A percentile compares a stretch with the other conserved stretches of the same genome.
Evolutionary conservation across 2,888 invertebrate genomes (phyloP).

Genomic region (Junonia oenone): DNA sequence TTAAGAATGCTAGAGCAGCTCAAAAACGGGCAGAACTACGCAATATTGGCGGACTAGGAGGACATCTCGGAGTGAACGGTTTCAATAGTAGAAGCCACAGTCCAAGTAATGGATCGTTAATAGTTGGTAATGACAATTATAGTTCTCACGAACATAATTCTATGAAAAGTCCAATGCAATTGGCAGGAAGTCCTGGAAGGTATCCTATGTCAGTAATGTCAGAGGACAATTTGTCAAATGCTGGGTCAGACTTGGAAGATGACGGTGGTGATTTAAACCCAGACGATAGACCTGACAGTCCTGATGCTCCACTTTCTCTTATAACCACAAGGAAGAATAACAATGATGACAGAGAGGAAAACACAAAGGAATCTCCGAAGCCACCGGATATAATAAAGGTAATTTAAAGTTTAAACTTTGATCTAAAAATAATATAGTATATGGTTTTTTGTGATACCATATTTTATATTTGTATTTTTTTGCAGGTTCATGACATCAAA

Average conservation of each 20-base stretch:
- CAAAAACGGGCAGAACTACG: slow-evolving; percentile 93
- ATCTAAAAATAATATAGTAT: neutral
- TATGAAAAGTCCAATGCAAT: slow-evolving; percentile 82
- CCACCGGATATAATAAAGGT: slow-evolving; percentile 76
- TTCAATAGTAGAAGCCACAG: slow-evolving; percentile 83
- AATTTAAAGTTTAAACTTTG: slow-evolving; percentile 23
- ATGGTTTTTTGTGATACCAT: neutral
- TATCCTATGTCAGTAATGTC: slow-evolving; percentile 83
- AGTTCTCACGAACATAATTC: slow-evolving; percentile 76
- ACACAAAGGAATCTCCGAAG: slow-evolving; percentile 73
- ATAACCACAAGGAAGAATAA: slow-evolving; percentile 81
- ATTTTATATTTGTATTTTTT: slow-evolving; percentile 10
- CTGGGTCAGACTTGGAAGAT: slow-evolving; percentile 84
- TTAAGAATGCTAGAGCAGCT: slow-evolving; percentile 97
- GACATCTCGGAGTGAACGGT: slow-evolving; percentile 81
- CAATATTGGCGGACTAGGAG: slow-evolving; percentile 79
- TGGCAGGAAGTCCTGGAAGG: slow-evolving; percentile 75
- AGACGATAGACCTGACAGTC: slow-evolving; percentile 81
- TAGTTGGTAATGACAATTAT: slow-evolving; percentile 80
- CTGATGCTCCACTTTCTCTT: slow-evolving; percentile 84
- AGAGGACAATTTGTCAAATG: slow-evolving; percentile 82
- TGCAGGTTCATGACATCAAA: slow-evolving; percentile 75
- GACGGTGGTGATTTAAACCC: slow-evolving; percentile 79
- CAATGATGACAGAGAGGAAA: slow-evolving; percentile 65
- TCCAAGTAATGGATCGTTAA: slow-evolving; percentile 81